These are phyloP conservation scores for Philereme vetulata DNA, from an alignment of 2,888 invertebrate species.

Conservation along the genomic window DNA sequence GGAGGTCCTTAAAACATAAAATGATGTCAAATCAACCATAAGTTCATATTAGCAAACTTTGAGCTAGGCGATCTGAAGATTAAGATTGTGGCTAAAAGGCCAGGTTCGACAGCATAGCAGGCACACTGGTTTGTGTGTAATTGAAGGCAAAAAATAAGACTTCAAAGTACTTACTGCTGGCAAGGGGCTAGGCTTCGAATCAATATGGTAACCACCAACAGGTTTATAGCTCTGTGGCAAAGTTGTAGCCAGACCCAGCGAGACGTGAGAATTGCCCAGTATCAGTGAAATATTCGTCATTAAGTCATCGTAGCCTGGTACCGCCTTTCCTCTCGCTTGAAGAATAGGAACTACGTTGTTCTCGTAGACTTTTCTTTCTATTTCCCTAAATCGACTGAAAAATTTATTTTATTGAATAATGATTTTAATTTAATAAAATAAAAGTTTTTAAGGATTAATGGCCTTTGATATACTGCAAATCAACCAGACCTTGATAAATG, in stretches of 20 bases:
- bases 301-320: slow-evolving; percentile 49
- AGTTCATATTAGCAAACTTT: too few species aligned
- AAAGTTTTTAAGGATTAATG: too few species aligned
- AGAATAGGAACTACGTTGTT: slow-evolving; percentile 29
- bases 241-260: slow-evolving; percentile 47
- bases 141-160: too few species aligned
- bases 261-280: slow-evolving; percentile 61
- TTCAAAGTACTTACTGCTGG: slow-evolving; percentile 46
- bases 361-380: slow-evolving; percentile 28
- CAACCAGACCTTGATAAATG: too few species aligned
- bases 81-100: too few species aligned
- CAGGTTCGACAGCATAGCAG: too few species aligned
- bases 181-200: slow-evolving; percentile 50
- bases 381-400: slow-evolving; percentile 26
- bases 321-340: slow-evolving; percentile 39
- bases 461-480: too few species aligned
- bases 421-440: too few species aligned
- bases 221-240: slow-evolving; percentile 58
- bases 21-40: too few species aligned
- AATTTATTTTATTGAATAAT: too few species aligned
- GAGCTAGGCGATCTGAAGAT: too few species aligned
- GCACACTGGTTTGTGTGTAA: too few species aligned
- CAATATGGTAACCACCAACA: slow-evolving; percentile 64
- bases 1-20: slow-evolving; percentile 44
- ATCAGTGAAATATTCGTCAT: slow-evolving; percentile 57